phyloP scores from a whole-genome alignment of 2,888 invertebrate genomes.

The Scaptomyza flava region DNA sequence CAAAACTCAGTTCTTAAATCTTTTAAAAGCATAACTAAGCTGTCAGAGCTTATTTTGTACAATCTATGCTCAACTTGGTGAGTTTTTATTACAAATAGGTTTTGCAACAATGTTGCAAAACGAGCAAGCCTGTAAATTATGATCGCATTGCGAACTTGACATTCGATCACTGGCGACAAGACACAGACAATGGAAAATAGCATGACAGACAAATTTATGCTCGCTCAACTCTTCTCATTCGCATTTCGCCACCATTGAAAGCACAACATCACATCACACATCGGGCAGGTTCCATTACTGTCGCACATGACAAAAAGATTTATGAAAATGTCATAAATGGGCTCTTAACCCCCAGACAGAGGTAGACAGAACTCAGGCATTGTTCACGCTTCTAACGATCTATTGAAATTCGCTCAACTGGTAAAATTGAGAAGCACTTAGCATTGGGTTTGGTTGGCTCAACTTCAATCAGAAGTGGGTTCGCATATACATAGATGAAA shows the following conservation, averaged over 20 bases:
- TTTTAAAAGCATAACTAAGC: too few species aligned
- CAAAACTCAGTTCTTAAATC: too few species aligned
- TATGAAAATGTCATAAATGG: slow-evolving; percentile 52
- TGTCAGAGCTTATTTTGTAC: too few species aligned
- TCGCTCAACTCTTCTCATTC: slow-evolving; percentile 27
- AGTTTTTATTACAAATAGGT: background rate
- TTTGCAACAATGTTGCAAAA: background rate
- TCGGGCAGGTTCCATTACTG: slow-evolving; percentile 20
- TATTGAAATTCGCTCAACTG: slow-evolving; percentile 40
- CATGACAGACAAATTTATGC: slow-evolving; percentile 51
- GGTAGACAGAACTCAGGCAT: slow-evolving; percentile 32
- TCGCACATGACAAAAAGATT: slow-evolving; percentile 42
- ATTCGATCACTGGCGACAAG: slow-evolving; percentile 36
- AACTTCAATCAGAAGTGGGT: background rate
- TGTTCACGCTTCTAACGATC: slow-evolving; percentile 42
- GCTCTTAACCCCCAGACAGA: slow-evolving; percentile 27
- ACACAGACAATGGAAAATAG: slow-evolving; percentile 37
- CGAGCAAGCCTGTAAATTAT: slow-evolving; percentile 26
- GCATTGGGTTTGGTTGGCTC: background rate
- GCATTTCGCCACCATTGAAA: background rate
- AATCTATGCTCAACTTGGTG: too few species aligned
- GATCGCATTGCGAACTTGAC: slow-evolving; percentile 40
- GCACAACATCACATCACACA: slow-evolving; percentile 9
- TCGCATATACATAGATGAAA: background rate
- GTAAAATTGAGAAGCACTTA: slow-evolving; percentile 3